Base-by-base conservation (phyloP, 30 jellyfish, hydroid and myxozoan species). In the Catostylus mosaicus region DNA sequence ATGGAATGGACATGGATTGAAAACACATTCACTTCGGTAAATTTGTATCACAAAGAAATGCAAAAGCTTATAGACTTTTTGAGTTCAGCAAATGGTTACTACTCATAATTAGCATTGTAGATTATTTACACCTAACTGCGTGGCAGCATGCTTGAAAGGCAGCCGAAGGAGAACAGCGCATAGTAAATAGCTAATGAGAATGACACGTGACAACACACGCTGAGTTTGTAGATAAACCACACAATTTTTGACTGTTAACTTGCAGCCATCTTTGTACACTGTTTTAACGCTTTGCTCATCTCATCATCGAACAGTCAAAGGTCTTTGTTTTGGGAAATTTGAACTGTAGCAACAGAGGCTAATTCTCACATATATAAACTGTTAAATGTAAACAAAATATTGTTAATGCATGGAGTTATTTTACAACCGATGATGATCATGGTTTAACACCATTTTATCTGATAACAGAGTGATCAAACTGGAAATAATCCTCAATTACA, bases 1-100 rank as follows among this genome's bases (percentile, higher is more conserved):
- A 61, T 67, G 75, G 52, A 66, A 67, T 23, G 47, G 77, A 30
- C 90, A 66, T 47, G 90, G 82, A 47, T 47, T 12, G 46, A 52
- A 79, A 79, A 31, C 73, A 64, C 37, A 73, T 73, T 79, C 77
- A 19, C 63, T 62, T 79, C 90, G 90, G 90, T 65, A 33, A 50
- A 79, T 79, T 46, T 31, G 62, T 23, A 24, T 70, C 37, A 60
- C 90, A 79, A 79, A 79, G 90, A 79, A 63, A 62, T 79, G 82
- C 74, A 79, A 79, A 79, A 30, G 8, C 46, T 63, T 62, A 79
- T 63, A 54, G 90, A 70, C 90, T 54, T 65, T 79, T 79, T 70
- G 47, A 73, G 60, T 73, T 36, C 30, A 31, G 84, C 84, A 33
- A 48, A 73, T 54, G 72, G 69, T 54, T 24, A 48, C 84, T 43